Evolutionary conservation across 2,797 vertebrate genomes (phyloP).

Genomic region (Danio albolineatus): DNA sequence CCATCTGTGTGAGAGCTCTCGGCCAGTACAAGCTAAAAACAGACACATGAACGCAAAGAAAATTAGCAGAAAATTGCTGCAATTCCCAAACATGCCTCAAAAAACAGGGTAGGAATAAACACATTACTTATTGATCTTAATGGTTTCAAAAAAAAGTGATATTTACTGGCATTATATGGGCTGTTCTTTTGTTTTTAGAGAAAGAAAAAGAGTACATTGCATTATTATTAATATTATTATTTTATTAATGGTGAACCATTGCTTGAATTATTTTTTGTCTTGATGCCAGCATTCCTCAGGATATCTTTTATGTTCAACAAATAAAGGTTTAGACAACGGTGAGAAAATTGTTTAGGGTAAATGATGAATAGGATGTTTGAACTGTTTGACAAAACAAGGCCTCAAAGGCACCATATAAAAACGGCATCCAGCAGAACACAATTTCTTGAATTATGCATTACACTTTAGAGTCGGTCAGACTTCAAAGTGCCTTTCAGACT

Average conservation of each 20-base stretch:
- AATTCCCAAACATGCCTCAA: no score
- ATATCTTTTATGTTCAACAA: neutral
- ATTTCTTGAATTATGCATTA: slow-evolving; percentile 29
- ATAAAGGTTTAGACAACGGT: slow-evolving; percentile 6
- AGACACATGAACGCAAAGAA: slow-evolving; percentile 4
- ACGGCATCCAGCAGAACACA: slow-evolving; percentile 7
- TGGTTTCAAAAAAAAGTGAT: no score
- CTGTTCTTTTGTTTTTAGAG: no score
- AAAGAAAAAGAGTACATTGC: no score
- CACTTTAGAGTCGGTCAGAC: neutral
- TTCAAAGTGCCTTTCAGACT: slow-evolving; percentile 48
- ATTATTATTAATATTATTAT: no score
- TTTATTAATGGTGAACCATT: no score
- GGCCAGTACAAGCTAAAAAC: slow-evolving; percentile 83
- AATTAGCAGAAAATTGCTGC: no score
- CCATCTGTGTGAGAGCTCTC: slow-evolving; percentile 83
- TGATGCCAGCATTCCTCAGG: no score
- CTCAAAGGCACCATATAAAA: slow-evolving; percentile 22
- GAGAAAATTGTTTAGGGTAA: neutral
- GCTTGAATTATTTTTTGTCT: no score
- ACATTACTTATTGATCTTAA: no score
- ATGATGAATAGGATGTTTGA: neutral
- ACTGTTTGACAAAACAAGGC: neutral
- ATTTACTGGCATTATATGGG: no score
- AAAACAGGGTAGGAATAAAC: no score